phyloP scores from a whole-genome alignment of 30 jellyfish, hydroid and myxozoan species.

The Cassiopea xamachana region DNA sequence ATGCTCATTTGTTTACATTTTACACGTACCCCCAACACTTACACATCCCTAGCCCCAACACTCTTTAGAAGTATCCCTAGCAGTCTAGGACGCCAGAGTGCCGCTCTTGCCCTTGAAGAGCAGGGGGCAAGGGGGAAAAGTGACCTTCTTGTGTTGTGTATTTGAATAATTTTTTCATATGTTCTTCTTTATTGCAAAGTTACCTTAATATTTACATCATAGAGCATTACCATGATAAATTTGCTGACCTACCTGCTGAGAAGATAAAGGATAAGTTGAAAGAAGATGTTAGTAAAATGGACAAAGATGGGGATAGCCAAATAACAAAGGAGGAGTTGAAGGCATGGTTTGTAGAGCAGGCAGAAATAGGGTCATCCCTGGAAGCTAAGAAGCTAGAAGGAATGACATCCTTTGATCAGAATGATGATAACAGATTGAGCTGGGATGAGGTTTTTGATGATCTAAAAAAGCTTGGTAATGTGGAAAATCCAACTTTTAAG shows the following conservation, averaged over 20 bases:
- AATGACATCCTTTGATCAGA: slow-evolving; percentile 26
- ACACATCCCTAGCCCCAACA: too few relatives aligned
- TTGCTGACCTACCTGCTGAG: slow-evolving; percentile 22
- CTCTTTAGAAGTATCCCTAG: too few relatives aligned
- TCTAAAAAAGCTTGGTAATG: slow-evolving; percentile 61
- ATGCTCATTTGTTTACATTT: too few relatives aligned
- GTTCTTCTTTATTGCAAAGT: background rate
- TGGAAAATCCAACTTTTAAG: slow-evolving; percentile 42
- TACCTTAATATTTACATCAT: background rate
- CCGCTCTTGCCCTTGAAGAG: too few relatives aligned
- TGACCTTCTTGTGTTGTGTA: background rate
- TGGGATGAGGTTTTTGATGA: slow-evolving; percentile 71
- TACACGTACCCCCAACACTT: too few relatives aligned
- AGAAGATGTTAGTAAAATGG: slow-evolving; percentile 60
- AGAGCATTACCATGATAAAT: slow-evolving; percentile 51
- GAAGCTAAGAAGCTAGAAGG: slow-evolving; percentile 63
- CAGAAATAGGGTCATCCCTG: slow-evolving; percentile 54
- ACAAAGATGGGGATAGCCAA: slow-evolving; percentile 45
- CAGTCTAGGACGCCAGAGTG: too few relatives aligned
- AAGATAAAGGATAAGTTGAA: slow-evolving; percentile 23
- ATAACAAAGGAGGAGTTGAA: slow-evolving; percentile 40
- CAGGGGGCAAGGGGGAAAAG: too few relatives aligned
- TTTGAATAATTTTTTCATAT: too few relatives aligned
- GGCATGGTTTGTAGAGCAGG: slow-evolving; percentile 49
- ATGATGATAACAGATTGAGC: slow-evolving; percentile 46